phyloP scores from a whole-genome alignment of 2,113 vertebrate species.

The Hypanus sabinus region DNA sequence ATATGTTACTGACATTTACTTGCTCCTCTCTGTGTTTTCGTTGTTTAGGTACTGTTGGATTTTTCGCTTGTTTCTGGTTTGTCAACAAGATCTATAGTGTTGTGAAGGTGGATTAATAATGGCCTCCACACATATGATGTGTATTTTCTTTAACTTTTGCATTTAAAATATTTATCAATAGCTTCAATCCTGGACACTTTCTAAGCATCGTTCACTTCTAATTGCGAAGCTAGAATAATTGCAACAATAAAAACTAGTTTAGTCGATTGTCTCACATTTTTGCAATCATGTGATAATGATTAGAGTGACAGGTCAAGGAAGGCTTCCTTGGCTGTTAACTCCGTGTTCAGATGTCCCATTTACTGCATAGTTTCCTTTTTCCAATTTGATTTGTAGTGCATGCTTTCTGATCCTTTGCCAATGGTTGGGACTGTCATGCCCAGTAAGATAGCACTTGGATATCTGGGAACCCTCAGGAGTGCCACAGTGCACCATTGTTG shows the following conservation, averaged over 20 bases:
- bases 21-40: neutral
- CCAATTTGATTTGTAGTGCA: constrained; percentile 8
- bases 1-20: too few relatives aligned
- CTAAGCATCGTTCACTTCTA: constrained; percentile 5
- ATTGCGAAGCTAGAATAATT: constrained; percentile 22
- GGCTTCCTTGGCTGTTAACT: neutral
- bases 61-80: constrained; percentile 39
- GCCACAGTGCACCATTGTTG: neutral
- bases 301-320: neutral
- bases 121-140: neutral
- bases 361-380: neutral
- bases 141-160: constrained; percentile 31
- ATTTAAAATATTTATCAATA: constrained; percentile 34
- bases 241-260: constrained; percentile 21
- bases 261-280: neutral
- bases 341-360: neutral
- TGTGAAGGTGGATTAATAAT: constrained; percentile 39
- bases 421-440: neutral
- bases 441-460: too few relatives aligned
- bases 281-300: constrained; percentile 22
- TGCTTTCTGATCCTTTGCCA: neutral
- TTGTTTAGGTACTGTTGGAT: constrained; percentile 38
- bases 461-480: neutral
- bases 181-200: constrained; percentile 29
- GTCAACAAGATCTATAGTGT: constrained; percentile 40